These are phyloP conservation scores for Champsocephalus esox DNA, from an alignment of 2,797 vertebrate genomes.

Conservation along the genomic window DNA sequence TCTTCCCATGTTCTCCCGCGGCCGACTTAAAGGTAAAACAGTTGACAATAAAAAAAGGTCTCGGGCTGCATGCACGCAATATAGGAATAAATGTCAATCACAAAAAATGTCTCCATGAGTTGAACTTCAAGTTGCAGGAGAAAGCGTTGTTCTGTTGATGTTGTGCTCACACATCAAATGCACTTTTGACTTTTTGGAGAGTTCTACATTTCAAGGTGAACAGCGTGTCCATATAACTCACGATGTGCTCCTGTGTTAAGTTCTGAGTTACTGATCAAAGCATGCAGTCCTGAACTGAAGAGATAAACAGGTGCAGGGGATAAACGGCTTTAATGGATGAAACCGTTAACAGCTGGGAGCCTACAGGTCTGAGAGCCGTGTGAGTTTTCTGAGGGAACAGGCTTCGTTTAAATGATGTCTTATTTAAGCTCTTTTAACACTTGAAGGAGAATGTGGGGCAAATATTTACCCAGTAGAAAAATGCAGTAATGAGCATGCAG, in stretches of 20 bases:
- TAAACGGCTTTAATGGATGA: constrained; percentile 45
- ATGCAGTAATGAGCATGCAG: not conserved
- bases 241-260: constrained; percentile 13
- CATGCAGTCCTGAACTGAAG: constrained; percentile 19
- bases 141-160: not conserved
- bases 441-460: not conserved
- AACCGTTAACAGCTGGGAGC: constrained; percentile 33
- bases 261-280: constrained; percentile 45
- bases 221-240: constrained; percentile 32
- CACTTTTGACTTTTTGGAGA: not conserved
- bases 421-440: not conserved
- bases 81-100: not conserved
- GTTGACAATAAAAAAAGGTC: constrained; percentile 38
- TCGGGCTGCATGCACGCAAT: not conserved
- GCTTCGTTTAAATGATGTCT: not conserved
- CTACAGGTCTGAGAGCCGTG: constrained; percentile 9
- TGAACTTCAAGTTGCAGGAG: not conserved
- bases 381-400: not conserved
- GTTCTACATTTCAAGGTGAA: constrained; percentile 7
- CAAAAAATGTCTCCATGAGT: not conserved
- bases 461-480: not conserved
- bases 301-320: constrained; percentile 56
- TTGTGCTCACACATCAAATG: not conserved
- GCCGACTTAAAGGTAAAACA: constrained; percentile 34
- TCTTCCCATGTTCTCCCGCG: constrained; percentile 41